Percentiles rank a stretch among this genome's conserved stretches.
Evolutionary conservation across 2,113 vertebrate genomes (phyloP).

Genomic region (Bothrops jararaca): DNA sequence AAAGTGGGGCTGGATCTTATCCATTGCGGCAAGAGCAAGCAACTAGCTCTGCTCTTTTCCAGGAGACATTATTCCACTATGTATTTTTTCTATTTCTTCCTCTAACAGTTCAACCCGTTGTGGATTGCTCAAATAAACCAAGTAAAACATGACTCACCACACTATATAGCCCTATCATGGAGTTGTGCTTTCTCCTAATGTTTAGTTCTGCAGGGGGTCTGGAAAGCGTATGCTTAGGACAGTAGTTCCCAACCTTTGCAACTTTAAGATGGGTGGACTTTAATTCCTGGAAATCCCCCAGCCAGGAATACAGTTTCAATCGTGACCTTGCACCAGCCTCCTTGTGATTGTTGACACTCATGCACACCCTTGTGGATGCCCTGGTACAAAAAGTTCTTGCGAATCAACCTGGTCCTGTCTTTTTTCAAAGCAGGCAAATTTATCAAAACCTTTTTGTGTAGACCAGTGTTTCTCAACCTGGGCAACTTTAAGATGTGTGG

Average conservation of each 20-base stretch:
- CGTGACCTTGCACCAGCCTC: neutral
- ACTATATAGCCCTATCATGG: neutral
- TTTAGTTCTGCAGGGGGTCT: neutral
- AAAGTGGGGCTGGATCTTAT: neutral
- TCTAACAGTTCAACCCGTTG: neutral
- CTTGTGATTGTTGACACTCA: neutral
- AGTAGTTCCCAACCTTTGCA: neutral
- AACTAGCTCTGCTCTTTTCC: neutral
- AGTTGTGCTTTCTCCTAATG: neutral
- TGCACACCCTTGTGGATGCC: neutral
- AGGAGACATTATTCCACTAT: neutral
- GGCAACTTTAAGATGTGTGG: neutral
- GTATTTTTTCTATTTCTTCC: neutral
- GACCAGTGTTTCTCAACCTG: neutral
- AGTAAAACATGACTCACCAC: neutral
- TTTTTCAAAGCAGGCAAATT: neutral
- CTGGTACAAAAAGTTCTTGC: neutral
- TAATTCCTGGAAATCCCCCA: neutral
- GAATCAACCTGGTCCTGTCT: neutral
- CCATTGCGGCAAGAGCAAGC: neutral
- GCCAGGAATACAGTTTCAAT: neutral
- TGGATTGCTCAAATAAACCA: neutral
- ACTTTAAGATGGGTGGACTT: neutral
- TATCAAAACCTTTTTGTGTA: neutral
- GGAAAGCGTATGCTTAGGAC: neutral